A percentile compares a stretch with the other conserved stretches of the same genome.
These are phyloP conservation scores for Anas georgica DNA, from an alignment of 2,797 vertebrate species.

Conservation along the genomic window DNA sequence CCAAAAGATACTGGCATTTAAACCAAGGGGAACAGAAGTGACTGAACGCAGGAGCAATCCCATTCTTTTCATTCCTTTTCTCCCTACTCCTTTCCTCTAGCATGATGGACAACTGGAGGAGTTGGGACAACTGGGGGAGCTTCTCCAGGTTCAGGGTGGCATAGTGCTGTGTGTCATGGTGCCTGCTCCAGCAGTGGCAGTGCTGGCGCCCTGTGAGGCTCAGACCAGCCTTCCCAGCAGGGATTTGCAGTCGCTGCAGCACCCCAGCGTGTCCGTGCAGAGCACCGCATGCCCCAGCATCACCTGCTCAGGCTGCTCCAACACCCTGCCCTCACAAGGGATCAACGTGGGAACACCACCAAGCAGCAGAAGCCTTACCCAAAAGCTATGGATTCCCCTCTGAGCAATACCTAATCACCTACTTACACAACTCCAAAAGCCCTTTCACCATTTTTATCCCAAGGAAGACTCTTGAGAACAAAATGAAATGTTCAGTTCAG, in stretches of 20 bases:
- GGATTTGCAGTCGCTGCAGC: background rate
- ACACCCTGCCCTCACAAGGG: background rate
- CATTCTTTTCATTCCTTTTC: background rate
- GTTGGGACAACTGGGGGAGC: background rate
- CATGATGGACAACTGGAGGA: too few relatives aligned
- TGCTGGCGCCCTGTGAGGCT: background rate
- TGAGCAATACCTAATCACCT: background rate
- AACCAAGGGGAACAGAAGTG: background rate
- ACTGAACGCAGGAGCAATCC: background rate
- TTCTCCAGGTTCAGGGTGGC: background rate
- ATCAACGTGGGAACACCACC: background rate
- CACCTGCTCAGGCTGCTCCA: background rate
- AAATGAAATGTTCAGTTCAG: background rate
- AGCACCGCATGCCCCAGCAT: background rate
- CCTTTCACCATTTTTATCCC: background rate
- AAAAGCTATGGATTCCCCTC: background rate
- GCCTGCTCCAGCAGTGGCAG: background rate
- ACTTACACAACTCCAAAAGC: background rate
- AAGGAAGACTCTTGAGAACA: background rate
- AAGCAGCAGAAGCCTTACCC: background rate
- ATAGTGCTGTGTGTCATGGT: too few relatives aligned
- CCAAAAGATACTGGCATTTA: background rate
- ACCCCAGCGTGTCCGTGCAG: background rate
- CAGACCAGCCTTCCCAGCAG: background rate
- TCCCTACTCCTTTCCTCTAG: too few relatives aligned